Conservation (phyloP, 2,888 invertebrate species). For the Ormyrus pomaceus region DNA sequence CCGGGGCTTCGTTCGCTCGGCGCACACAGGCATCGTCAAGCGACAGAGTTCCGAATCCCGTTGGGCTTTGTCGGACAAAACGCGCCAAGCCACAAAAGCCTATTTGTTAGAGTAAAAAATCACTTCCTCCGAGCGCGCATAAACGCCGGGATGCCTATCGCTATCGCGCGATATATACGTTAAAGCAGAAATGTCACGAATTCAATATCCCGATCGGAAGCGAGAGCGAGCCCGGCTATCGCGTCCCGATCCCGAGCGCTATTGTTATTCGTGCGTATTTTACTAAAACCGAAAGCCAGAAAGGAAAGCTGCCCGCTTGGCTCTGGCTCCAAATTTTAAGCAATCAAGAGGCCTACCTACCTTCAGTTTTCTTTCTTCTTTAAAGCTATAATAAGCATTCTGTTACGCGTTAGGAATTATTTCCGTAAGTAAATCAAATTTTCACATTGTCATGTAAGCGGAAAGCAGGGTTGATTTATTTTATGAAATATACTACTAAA, state of each 20-base stretch:
- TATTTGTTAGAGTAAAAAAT: slow-evolving; percentile 74
- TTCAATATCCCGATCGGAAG: slow-evolving; percentile 73
- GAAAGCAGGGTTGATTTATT: too few relatives aligned
- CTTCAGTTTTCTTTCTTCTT: too few relatives aligned
- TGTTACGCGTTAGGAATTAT: too few relatives aligned
- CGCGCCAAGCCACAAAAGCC: slow-evolving; percentile 72
- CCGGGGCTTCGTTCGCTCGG: neutral
- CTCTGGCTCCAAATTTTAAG: too few relatives aligned
- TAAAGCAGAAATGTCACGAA: slow-evolving; percentile 74
- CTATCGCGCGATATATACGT: slow-evolving; percentile 64
- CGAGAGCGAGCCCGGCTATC: slow-evolving; percentile 41
- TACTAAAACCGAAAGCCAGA: slow-evolving; percentile 28
- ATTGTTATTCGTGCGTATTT: slow-evolving; percentile 54
- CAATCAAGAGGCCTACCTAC: too few relatives aligned
- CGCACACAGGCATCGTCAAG: too few relatives aligned
- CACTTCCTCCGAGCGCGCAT: slow-evolving; percentile 66
- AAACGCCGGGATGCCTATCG: slow-evolving; percentile 48
- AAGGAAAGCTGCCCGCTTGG: neutral
- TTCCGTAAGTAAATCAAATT: too few relatives aligned
- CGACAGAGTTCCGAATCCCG: slow-evolving; percentile 36
- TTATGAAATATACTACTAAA: too few relatives aligned
- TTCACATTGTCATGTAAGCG: too few relatives aligned
- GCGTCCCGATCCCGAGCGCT: slow-evolving; percentile 1
- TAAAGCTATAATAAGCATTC: too few relatives aligned
- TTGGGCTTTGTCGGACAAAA: slow-evolving; percentile 54